These are phyloP conservation scores for Cinara cedri DNA, from an alignment of 2,888 invertebrate species.

Conservation along the genomic window DNA sequence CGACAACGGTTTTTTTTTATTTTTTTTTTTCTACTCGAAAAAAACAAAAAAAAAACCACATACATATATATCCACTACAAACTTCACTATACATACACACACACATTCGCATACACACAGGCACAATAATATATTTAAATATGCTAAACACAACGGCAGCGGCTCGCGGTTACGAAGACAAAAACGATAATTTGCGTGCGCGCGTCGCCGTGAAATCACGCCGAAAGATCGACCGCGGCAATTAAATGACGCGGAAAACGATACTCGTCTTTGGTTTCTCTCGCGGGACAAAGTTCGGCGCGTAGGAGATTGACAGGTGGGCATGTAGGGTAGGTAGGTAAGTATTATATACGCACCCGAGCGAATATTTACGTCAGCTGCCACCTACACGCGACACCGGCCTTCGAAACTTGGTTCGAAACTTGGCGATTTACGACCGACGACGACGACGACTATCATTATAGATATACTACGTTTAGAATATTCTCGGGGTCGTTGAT, in stretches of 20 bases:
- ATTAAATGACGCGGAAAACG: constrained; percentile 36
- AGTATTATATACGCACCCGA: background rate
- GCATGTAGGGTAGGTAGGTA: too few species aligned
- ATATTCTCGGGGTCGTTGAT: too few species aligned
- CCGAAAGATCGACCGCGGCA: background rate
- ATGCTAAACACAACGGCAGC: background rate
- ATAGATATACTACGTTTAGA: too few species aligned
- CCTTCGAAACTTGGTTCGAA: constrained; percentile 3
- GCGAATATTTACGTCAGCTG: background rate
- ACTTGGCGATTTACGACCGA: constrained; percentile 20
- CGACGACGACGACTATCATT: too few species aligned
- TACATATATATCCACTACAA: too few species aligned
- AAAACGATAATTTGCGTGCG: background rate
- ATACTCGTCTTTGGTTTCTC: background rate
- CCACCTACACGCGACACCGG: background rate
- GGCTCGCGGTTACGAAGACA: too few species aligned
- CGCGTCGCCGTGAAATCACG: background rate
- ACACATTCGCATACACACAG: background rate
- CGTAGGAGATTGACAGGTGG: constrained; percentile 13
- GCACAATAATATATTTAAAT: background rate
- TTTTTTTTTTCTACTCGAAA: background rate
- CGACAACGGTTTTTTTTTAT: background rate
- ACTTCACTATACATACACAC: too few species aligned
- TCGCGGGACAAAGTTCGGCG: background rate
- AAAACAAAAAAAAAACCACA: background rate